Evolutionary conservation across 1,140 invertebrate species (phyloP), one percentile per base, ranked within the genome.

Genomic region (Lethrus apterus): DNA sequence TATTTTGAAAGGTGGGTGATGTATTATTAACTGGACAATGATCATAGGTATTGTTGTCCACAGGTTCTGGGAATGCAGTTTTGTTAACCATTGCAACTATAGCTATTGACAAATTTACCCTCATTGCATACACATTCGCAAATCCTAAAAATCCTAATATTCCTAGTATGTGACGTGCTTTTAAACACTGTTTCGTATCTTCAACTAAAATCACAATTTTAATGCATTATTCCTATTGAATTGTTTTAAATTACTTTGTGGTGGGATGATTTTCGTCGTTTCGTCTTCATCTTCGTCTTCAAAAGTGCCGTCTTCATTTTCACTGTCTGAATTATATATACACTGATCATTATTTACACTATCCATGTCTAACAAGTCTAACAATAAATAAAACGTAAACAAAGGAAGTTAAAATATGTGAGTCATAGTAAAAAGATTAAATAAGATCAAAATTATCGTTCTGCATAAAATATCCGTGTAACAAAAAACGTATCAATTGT

Each of bases 11-110:
- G 57, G 61, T 64, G 2, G 40, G 48, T 38, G 46, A 31, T n/a
- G 71, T 57, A 3, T n/a, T n/a, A n/a, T n/a, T n/a, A n/a, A n/a
- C n/a, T n/a, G 70, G 71, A 57, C 83, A 85, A 0, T 78, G 76
- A 62, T 83, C 80, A 46, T 72, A 67, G 2, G 73, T 72, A 26
- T 67, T 63, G 36, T 74, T 71, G 31, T 74, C 72, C 35, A 70
- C 62, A 46, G 71, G 63, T 44, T 74, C 70, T 11, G 78, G 67
- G 31, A 80, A 74, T 1, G 73, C 75, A 14, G 84, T 83, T 44
- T 83, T 78, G 56, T 92, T 93, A 2, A 86, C 80, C 92, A 96
- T 96, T 3, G 90, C 89, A 8, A 96, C 89, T 63, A 95, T 93
- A 4, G 89, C 92, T 8, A 96, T 86, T 2, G 89, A 93, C 17